These are phyloP conservation scores for Anolis apletophallus DNA, from an alignment of 2,797 vertebrate species.

Conservation along the genomic window DNA sequence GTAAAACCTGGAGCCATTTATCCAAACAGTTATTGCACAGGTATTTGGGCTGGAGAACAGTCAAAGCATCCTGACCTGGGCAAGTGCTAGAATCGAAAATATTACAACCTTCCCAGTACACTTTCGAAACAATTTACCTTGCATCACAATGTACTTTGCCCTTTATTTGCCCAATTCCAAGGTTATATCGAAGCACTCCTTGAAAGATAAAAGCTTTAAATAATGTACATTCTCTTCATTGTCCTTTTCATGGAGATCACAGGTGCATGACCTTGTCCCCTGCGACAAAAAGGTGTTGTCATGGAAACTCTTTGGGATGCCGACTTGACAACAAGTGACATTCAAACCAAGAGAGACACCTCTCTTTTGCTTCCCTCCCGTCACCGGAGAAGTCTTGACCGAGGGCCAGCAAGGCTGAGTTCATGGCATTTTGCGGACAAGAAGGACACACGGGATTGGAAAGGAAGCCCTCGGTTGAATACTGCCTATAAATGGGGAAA, in stretches of 20 bases:
- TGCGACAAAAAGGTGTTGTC: conserved; percentile 69
- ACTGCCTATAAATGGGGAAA: background rate
- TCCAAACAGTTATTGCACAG: conserved; percentile 38
- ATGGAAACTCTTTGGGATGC: conserved; percentile 74
- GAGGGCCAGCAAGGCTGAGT: conserved; percentile 52
- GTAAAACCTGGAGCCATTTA: conserved; percentile 10
- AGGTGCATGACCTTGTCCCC: conserved; percentile 74
- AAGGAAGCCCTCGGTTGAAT: conserved; percentile 1
- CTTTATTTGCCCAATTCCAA: conserved; percentile 71
- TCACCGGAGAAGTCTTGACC: conserved; percentile 34
- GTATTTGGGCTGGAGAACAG: conserved; percentile 21
- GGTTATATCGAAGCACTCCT: conserved; percentile 66
- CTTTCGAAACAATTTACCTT: conserved; percentile 55
- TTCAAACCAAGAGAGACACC: conserved; percentile 77
- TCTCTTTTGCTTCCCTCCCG: conserved; percentile 56
- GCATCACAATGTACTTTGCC: conserved; percentile 55
- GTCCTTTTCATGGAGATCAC: conserved; percentile 70
- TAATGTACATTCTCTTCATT: conserved; percentile 59
- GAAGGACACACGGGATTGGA: conserved; percentile 1
- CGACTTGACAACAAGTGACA: conserved; percentile 78
- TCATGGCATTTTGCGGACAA: background rate
- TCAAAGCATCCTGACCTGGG: background rate
- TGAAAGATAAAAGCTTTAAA: conserved; percentile 71
- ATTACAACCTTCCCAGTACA: conserved; percentile 8
- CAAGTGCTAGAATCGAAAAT: conserved; percentile 7